Evolutionary conservation across 2,113 vertebrate species (phyloP), one percentile per base, ranked within the genome.

Genomic region (Sclerurus mexicanus): DNA sequence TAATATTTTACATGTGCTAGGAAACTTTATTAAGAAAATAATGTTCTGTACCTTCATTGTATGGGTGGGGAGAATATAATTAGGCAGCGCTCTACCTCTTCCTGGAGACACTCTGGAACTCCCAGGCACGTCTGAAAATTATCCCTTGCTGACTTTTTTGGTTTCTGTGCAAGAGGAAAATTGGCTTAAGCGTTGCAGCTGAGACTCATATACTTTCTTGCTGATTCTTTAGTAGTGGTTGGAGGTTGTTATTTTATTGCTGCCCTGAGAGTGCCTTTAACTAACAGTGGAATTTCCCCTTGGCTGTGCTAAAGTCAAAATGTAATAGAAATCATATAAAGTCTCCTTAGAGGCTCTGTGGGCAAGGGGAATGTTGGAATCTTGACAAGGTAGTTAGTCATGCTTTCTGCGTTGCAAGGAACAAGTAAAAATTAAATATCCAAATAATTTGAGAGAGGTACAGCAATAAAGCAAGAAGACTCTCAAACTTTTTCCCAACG

Each of bases 201-300:
- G 76, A 95, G 62, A 74, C 42, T 89, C 46, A 37, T 6, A 63
- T 85, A 86, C 55, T 87, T 85, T 66, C 55, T 94, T 90, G 67
- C 35, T 85, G 50, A 76, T 91, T 20, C 74, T 91, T 93, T 15
- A 78, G 60, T 89, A 71, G 44, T 60, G 53, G 40, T 59, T 91
- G 73, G 53, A 44, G 35, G 27, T 64, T 89, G 81, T 87, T 90
- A 37, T 58, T 93, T 95, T 87, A 85, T 82, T 71, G 50, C 40
- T 94, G 21, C 62, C 42, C 49, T 19, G 15, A 75, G 92, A 84
- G 68, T 28, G n/a, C 33, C 53, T 87, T 96, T 93, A 97, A 96
- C n/a, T 90, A 89, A 87, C 66, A 86, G 52, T 50, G 89, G 88
- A 92, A 85, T 96, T 91, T 95, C 87, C 71, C 77, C 55, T 95